Base-by-base conservation (phyloP, 2,797 vertebrate genomes). In the Picus viridis region DNA sequence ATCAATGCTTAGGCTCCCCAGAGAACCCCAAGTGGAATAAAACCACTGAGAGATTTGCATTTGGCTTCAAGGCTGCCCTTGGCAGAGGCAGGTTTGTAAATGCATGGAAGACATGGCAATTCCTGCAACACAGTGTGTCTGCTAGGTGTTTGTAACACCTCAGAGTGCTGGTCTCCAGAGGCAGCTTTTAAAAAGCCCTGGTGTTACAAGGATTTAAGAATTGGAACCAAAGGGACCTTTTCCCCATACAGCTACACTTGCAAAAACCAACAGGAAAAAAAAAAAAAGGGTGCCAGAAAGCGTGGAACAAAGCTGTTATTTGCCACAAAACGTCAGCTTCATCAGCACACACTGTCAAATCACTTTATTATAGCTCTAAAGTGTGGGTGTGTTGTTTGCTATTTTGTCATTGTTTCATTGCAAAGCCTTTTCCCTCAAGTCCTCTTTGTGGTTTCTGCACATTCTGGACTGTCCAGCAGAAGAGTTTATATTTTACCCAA, bases 381-480 rank as follows among this genome's bases (percentile, higher is more conserved):
- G 63, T 2, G 7, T 1, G 15, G 23, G 39, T 45, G 51, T 57
- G 26, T 41, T 88, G 29, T 85, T 92, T 87, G 72, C 64, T 32
- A 26, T 75, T 74, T 62, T 86, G 56, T 63, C 63, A 41, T 65
- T 75, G 34, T 65, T 92, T 83, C 59, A 72, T 75, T 72, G 58
- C 59, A 86, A 75, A 86, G 19, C 16, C 36, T 92, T 86, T 87
- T 57, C n/a, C 62, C 72, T 91, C 62, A 61, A 93, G 56, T 54
- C 47, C n/a, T 67, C 1, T 81, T 88, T 83, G 62, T 78, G 53
- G 53, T 90, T 94, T 93, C 70, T 89, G 45, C 23, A n/a, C 47
- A 49, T 83, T 78, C 79, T 83, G 70, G 43, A 54, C 22, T 41
- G 58, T 47, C 20, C 79, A 61, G 41, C 3, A 2, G 49, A 83